Evolutionary conservation across 2,113 vertebrate species (phyloP).

Genomic region (Corythoichthys haematopterus): DNA sequence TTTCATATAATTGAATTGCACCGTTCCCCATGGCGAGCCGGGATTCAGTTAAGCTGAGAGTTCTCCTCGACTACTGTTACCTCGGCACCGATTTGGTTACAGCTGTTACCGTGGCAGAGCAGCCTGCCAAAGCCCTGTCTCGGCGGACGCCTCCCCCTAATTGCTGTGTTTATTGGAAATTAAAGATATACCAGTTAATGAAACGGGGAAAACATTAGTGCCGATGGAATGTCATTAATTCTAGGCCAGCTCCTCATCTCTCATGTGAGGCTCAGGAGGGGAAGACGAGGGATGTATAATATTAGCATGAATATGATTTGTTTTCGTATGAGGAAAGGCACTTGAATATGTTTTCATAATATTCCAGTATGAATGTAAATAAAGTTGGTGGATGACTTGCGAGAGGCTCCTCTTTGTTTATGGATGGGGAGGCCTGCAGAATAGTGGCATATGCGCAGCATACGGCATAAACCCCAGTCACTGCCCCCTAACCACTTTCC

Average conservation of each 20-base stretch:
- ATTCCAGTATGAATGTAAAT: constrained; percentile 60
- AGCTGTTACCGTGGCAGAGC: constrained; percentile 69
- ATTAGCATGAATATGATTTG: constrained; percentile 77
- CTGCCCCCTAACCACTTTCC: constrained; percentile 22
- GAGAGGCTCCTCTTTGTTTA: constrained; percentile 29
- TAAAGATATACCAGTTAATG: constrained; percentile 80
- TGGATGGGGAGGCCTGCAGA: constrained; percentile 17
- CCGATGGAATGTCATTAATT: constrained; percentile 76
- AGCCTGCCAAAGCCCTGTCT: constrained; percentile 65
- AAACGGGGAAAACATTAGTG: constrained; percentile 75
- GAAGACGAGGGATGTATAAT: constrained; percentile 45
- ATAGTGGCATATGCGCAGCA: constrained; percentile 23
- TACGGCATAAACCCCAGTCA: constrained; percentile 11
- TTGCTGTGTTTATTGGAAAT: constrained; percentile 81
- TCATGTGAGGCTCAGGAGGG: constrained; percentile 57
- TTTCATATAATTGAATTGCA: constrained; percentile 76
- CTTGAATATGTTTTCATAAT: constrained; percentile 69
- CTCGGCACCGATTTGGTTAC: constrained; percentile 71
- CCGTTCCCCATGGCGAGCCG: constrained; percentile 64
- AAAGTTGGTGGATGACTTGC: constrained; percentile 48
- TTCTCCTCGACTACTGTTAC: constrained; percentile 67
- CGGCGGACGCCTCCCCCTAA: constrained; percentile 72
- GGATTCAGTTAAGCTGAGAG: constrained; percentile 75
- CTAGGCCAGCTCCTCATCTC: constrained; percentile 66
- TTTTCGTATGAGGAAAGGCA: constrained; percentile 74